phyloP scores from a whole-genome alignment of 2,113 vertebrate genomes.

The Odontesthes bonariensis region DNA sequence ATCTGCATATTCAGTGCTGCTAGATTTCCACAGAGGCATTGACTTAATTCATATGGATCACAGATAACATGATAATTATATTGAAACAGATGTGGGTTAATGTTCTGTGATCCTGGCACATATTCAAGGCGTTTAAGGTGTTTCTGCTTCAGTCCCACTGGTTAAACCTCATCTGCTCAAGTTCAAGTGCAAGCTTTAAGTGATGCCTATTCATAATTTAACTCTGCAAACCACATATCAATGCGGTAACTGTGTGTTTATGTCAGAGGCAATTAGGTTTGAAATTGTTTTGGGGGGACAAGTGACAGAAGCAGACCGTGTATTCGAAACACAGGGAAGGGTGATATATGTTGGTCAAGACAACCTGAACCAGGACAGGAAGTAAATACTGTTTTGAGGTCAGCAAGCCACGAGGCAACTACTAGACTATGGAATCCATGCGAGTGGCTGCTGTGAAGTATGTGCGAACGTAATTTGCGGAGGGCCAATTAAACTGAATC shows the following conservation, averaged over 20 bases:
- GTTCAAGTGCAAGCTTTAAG: conserved; percentile 48
- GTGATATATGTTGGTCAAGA: conserved; percentile 69
- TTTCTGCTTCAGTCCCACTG: conserved; percentile 47
- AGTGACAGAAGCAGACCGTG: conserved; percentile 61
- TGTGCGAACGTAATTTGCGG: conserved; percentile 39
- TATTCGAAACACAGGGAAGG: conserved; percentile 57
- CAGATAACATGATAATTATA: conserved; percentile 54
- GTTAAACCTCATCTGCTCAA: conserved; percentile 49
- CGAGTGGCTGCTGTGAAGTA: conserved; percentile 47
- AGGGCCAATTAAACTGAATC: conserved; percentile 66
- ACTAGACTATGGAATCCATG: conserved; percentile 63
- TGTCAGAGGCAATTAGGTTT: conserved; percentile 73
- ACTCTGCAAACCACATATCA: conserved; percentile 69
- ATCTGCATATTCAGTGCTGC: conserved; percentile 47
- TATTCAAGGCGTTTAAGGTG: conserved; percentile 53
- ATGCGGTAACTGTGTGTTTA: conserved; percentile 64
- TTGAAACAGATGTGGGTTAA: conserved; percentile 57
- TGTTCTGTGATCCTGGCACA: conserved; percentile 43
- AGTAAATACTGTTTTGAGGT: conserved; percentile 70
- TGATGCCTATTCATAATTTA: conserved; percentile 58
- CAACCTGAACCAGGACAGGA: conserved; percentile 63
- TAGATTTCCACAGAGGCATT: conserved; percentile 19
- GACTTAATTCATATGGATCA: conserved; percentile 57
- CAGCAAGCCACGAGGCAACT: conserved; percentile 65
- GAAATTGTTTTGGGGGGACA: conserved; percentile 49